phyloP scores from a whole-genome alignment of 2,888 invertebrate species.

The Sesamia inferens region DNA sequence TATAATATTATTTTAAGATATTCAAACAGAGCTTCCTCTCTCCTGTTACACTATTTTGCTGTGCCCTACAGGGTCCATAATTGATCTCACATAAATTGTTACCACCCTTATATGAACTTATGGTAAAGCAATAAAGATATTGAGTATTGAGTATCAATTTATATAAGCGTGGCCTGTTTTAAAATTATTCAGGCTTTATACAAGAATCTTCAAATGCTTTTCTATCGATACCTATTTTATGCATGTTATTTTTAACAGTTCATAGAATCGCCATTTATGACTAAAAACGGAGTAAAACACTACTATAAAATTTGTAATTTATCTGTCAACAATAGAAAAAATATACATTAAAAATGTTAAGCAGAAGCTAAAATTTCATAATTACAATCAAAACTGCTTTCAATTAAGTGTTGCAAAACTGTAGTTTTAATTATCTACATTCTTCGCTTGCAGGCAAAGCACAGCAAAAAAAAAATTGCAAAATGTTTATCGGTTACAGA shows the following conservation, averaged over 20 bases:
- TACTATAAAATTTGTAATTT: not conserved
- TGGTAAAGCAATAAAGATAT: no score
- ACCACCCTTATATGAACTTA: no score
- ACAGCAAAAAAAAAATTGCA: slow-evolving; percentile 41
- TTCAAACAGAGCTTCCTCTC: no score
- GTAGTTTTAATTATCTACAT: slow-evolving; percentile 10
- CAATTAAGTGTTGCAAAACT: not conserved
- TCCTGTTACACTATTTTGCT: no score
- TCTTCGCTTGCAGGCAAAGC: slow-evolving; percentile 39
- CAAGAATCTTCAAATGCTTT: not conserved
- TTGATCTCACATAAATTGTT: no score
- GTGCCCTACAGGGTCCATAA: no score
- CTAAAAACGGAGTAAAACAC: not conserved
- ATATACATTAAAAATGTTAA: not conserved
- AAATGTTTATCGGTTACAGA: slow-evolving; percentile 43
- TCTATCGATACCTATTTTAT: not conserved
- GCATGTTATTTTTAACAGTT: not conserved
- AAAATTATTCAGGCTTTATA: no score
- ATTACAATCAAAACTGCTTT: not conserved
- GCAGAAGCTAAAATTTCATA: not conserved
- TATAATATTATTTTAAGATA: no score
- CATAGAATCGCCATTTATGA: not conserved
- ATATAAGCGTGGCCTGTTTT: no score
- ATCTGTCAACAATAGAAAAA: not conserved
- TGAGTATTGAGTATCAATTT: no score